phyloP scores from a whole-genome alignment of 1,140 invertebrate species.

The Pogonus chalceus region DNA sequence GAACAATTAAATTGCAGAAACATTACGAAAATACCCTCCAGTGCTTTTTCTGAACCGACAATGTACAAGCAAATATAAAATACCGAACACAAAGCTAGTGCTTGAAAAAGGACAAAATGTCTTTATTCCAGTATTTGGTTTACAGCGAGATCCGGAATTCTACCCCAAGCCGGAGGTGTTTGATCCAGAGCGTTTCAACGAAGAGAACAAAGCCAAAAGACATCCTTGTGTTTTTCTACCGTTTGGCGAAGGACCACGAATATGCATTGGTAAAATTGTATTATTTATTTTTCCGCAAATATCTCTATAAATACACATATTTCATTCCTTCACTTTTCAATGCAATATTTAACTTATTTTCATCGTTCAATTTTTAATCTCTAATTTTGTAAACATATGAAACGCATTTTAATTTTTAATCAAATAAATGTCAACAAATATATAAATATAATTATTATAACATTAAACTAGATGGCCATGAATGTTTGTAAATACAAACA shows the following conservation, averaged over 20 bases:
- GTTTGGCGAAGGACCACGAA: conserved; percentile 58
- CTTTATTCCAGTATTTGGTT: conserved; percentile 37
- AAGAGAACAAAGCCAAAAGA: conserved; percentile 36
- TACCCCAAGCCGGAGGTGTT: conserved; percentile 54
- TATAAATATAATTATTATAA: too few relatives aligned
- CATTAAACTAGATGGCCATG: too few relatives aligned
- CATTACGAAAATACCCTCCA: conserved; percentile 48
- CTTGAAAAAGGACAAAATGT: conserved; percentile 39
- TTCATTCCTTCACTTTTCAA: too few relatives aligned
- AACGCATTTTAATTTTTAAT: too few relatives aligned
- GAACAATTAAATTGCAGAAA: conserved; percentile 33
- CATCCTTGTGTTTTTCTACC: conserved; percentile 45
- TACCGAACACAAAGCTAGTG: conserved; percentile 37
- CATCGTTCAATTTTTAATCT: too few relatives aligned
- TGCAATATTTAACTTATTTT: too few relatives aligned
- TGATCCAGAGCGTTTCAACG: conserved; percentile 54
- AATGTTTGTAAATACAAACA: too few relatives aligned
- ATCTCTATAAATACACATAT: too few relatives aligned
- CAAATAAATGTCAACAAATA: too few relatives aligned
- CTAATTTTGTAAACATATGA: too few relatives aligned
- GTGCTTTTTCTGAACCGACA: conserved; percentile 41
- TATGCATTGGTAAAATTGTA: conserved; percentile 56
- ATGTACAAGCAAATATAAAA: conserved; percentile 33
- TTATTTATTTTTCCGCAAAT: too few relatives aligned
- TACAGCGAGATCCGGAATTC: conserved; percentile 43